A percentile compares a stretch with the other conserved stretches of the same genome.
Conservation (phyloP, 2,888 invertebrate genomes). For the Lobophora halterata region DNA sequence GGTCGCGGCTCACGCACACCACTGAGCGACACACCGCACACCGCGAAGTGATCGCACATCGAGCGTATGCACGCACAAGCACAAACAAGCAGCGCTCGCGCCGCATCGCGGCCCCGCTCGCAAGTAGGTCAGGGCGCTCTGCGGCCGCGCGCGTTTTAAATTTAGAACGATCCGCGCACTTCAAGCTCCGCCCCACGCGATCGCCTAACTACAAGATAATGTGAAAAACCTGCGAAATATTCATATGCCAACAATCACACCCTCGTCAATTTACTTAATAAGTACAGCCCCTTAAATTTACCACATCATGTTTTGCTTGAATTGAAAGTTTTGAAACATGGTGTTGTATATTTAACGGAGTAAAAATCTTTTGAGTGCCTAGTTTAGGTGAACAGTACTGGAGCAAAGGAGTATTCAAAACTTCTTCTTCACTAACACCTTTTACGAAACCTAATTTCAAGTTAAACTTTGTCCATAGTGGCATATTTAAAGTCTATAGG, state of each 20-base stretch:
- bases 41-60: constrained; percentile 38
- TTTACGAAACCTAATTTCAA: too few species aligned
- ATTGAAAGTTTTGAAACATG: too few species aligned
- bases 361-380: too few species aligned
- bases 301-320: too few species aligned
- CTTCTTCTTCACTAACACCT: too few species aligned
- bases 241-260: constrained; percentile 42
- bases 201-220: constrained; percentile 62
- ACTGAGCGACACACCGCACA: too few species aligned
- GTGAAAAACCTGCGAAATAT: constrained; percentile 50
- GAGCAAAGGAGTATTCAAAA: too few species aligned
- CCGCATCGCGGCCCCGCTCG: constrained; percentile 79
- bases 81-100: constrained; percentile 68
- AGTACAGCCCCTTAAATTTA: constrained; percentile 1
- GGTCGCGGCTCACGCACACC: constrained; percentile 69
- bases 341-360: too few species aligned
- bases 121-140: constrained; percentile 80
- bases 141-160: constrained; percentile 79
- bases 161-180: constrained; percentile 78
- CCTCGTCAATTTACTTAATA: constrained; percentile 23
- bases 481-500: too few species aligned
- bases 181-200: constrained; percentile 72
- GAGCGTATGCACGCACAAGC: constrained; percentile 55
- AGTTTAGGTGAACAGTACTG: too few species aligned
- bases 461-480: too few species aligned